These are phyloP conservation scores for Tetropium fuscum DNA, from an alignment of 2,888 invertebrate species.

Conservation along the genomic window DNA sequence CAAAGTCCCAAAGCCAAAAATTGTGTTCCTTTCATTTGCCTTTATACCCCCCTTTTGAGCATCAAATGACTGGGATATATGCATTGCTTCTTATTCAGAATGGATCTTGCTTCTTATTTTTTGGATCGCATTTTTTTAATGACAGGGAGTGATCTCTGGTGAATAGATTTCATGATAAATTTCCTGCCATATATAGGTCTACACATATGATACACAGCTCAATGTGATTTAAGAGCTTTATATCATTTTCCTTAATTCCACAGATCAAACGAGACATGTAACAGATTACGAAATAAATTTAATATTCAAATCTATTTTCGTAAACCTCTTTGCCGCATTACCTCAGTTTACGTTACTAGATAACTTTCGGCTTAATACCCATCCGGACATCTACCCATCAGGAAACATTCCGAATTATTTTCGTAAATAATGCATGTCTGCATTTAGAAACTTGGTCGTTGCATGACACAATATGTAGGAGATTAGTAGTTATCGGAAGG, in stretches of 20 bases:
- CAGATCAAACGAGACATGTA: conserved; percentile 8
- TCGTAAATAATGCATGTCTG: conserved; percentile 12
- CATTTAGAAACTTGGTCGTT: conserved; percentile 11
- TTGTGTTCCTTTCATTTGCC: too few species aligned
- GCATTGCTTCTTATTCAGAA: too few species aligned
- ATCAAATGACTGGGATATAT: too few species aligned
- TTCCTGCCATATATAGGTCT: too few species aligned
- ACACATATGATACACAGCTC: not conserved
- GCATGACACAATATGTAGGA: conserved; percentile 7
- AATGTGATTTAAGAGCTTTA: conserved; percentile 3
- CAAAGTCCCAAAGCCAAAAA: too few species aligned
- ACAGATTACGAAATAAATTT: conserved; percentile 7
- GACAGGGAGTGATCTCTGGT: too few species aligned
- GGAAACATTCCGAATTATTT: conserved; percentile 12
- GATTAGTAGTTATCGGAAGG: conserved; percentile 30
- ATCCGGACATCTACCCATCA: conserved; percentile 10
- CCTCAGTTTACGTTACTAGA: conserved; percentile 4
- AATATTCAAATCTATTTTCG: conserved; percentile 6
- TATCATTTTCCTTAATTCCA: conserved; percentile 1
- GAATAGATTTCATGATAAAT: too few species aligned
- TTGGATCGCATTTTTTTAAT: too few species aligned
- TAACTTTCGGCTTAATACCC: conserved; percentile 1
- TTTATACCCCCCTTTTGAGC: too few species aligned
- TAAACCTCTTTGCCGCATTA: conserved; percentile 5
- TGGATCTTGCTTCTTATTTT: too few species aligned